phyloP scores from a whole-genome alignment of 2,888 invertebrate genomes.

The Lasioglossum pauxillum region DNA sequence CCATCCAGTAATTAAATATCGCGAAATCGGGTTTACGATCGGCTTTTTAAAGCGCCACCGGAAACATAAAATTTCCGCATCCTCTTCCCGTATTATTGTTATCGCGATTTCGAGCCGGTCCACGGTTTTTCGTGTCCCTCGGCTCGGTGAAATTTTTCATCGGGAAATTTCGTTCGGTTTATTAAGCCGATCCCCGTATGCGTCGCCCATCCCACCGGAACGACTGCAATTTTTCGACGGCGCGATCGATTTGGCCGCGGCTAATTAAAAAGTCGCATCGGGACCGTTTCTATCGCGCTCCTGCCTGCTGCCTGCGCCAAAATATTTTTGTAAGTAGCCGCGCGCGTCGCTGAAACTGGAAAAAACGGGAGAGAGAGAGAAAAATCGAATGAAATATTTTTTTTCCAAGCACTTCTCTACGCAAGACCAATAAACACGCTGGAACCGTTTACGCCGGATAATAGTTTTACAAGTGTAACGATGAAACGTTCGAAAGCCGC shows the following conservation, averaged over 20 bases:
- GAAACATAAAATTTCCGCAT: conserved; percentile 1
- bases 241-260: neutral
- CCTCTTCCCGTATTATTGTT: conserved; percentile 33
- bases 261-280: conserved; percentile 47
- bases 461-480: conserved; percentile 55
- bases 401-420: conserved; percentile 44
- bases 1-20: neutral
- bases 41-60: conserved; percentile 5
- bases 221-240: conserved; percentile 5
- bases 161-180: conserved; percentile 27
- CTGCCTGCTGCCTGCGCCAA: conserved; percentile 3
- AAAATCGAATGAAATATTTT: conserved; percentile 63
- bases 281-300: conserved; percentile 17
- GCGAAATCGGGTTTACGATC: conserved; percentile 9
- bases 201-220: neutral
- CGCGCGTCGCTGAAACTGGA: neutral
- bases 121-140: conserved; percentile 15
- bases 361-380: conserved; percentile 3
- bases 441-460: conserved; percentile 40
- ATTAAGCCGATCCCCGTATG: conserved; percentile 6
- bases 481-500: neutral
- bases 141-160: conserved; percentile 3
- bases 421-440: conserved; percentile 54
- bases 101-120: conserved; percentile 12
- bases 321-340: conserved; percentile 47